Percentiles rank a stretch among this genome's conserved stretches.
Evolutionary conservation across 2,113 vertebrate genomes (phyloP).

Genomic region (Paralichthys olivaceus): DNA sequence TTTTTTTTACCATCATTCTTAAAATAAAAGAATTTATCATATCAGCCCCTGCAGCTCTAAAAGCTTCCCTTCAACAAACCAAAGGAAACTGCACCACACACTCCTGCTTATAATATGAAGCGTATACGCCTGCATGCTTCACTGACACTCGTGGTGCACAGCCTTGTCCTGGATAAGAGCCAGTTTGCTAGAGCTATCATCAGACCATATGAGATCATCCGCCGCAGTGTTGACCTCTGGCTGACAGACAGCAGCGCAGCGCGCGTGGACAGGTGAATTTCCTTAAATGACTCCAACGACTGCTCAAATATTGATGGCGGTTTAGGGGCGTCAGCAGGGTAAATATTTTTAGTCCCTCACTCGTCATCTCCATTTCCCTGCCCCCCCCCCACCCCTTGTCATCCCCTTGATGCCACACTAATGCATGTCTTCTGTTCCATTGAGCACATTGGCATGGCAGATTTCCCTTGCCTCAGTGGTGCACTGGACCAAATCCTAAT

Average conservation of each 20-base stretch:
- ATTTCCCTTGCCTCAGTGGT: conserved; percentile 70
- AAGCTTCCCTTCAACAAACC: conserved; percentile 12
- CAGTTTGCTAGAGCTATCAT: conserved; percentile 60
- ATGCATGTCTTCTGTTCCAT: conserved; percentile 82
- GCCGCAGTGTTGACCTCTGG: conserved; percentile 75
- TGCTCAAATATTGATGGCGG: conserved; percentile 77
- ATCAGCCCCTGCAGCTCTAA: conserved; percentile 1
- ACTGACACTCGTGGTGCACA: conserved; percentile 17
- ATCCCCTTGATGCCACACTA: conserved; percentile 75
- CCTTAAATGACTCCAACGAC: conserved; percentile 58
- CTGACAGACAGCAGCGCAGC: conserved; percentile 66
- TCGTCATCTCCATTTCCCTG: conserved; percentile 67
- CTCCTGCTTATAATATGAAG: conserved; percentile 49
- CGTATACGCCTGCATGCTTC: conserved; percentile 39
- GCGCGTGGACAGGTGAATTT: conserved; percentile 68
- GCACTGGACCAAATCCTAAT: conserved; percentile 72
- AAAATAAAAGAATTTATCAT: not conserved
- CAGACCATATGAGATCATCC: conserved; percentile 76
- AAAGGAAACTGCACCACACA: not conserved
- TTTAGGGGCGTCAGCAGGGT: conserved; percentile 53
- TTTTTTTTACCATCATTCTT: not conserved
- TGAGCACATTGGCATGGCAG: conserved; percentile 77
- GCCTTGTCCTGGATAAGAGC: conserved; percentile 43
- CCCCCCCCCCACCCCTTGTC: conserved; percentile 4
- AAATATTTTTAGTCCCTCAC: conserved; percentile 76